A percentile compares a stretch with the other conserved stretches of the same genome.
These are phyloP conservation scores for Cryptophagus acutangulus DNA, from an alignment of 2,888 invertebrate genomes.

Conservation along the genomic window DNA sequence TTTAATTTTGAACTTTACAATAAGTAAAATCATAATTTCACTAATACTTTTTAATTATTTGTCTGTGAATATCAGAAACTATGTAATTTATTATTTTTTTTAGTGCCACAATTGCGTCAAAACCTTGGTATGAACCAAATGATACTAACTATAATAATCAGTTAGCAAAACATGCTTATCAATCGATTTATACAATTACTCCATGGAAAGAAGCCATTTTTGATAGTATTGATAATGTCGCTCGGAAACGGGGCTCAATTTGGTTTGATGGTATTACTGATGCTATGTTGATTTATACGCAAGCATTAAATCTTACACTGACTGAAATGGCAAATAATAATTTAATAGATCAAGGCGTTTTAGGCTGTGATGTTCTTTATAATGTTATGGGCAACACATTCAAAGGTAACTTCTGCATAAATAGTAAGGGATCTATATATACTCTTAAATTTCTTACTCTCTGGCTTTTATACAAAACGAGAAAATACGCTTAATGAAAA, in stretches of 20 bases:
- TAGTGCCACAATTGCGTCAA: constrained; percentile 49
- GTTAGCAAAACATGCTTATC: constrained; percentile 78
- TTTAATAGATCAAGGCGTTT: constrained; percentile 51
- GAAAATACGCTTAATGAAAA: no score
- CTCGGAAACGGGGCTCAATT: constrained; percentile 52
- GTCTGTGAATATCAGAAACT: not conserved
- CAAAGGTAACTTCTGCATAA: constrained; percentile 55
- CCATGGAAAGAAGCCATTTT: constrained; percentile 68
- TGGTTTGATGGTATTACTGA: constrained; percentile 79
- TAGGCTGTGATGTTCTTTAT: constrained; percentile 78
- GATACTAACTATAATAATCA: constrained; percentile 79
- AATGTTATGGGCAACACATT: constrained; percentile 86
- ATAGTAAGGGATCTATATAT: not conserved
- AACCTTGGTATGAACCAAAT: constrained; percentile 81
- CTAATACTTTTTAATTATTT: not conserved
- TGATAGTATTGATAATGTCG: constrained; percentile 70
- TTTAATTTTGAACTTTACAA: constrained; percentile 96
- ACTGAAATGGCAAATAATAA: constrained; percentile 36
- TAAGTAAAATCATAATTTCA: constrained; percentile 61
- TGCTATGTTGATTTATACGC: constrained; percentile 88
- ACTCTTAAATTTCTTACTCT: no score
- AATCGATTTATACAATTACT: constrained; percentile 82
- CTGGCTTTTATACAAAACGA: no score
- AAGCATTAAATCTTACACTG: constrained; percentile 85
- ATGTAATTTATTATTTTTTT: constrained; percentile 14